Base-by-base conservation (phyloP, 2,888 invertebrate species). In the Hypena proboscidalis region DNA sequence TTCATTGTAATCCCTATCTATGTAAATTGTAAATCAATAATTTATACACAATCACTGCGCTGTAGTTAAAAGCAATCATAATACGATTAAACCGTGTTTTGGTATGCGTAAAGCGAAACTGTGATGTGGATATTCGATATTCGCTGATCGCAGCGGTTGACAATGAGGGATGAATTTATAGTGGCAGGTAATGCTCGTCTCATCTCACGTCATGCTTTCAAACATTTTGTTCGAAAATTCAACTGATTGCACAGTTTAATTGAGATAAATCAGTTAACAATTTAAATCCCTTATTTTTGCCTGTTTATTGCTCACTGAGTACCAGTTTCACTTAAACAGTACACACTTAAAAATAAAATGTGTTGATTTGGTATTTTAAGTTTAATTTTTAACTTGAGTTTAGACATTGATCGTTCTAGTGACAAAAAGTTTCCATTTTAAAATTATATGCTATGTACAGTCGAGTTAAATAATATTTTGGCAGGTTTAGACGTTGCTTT, bases 161-260 rank as follows among this genome's bases (percentile, higher is more conserved):
- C 78, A 80, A 79, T 77, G 72, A 71, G 76, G 78, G 72, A 77
- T 76, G 67, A 63, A 76, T 76, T 74, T 73, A 75, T 72, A 63
- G 58, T 63, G 59, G 58, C 65, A 61, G 67, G 55, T 69, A 70
- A 71, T 67, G 55, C 54, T 40, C 45, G 58, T 54, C n/a, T 53
- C 31, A 29, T n/a, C n/a, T n/a, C n/a, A 39, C 43, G 45, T 53
- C 66, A 63, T 47, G 35, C 52, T 41, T 52, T 48, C 41, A 54
- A 39, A 15, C 43, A 38, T 52, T 49, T 46, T 47, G 46, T 50
- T 44, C 31, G 26, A 32, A 36, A 52, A 50, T 49, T 35, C 42
- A 7, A 13, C 15, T 48, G 47, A 58, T 55, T 57, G 38, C 15
- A 33, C 34, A 8, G 39, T 47, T 53, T 40, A 50, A 47, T 37